A percentile compares a stretch with the other conserved stretches of the same genome.
Conservation (phyloP, 2,113 vertebrate genomes). For the Aegypius monachus region DNA sequence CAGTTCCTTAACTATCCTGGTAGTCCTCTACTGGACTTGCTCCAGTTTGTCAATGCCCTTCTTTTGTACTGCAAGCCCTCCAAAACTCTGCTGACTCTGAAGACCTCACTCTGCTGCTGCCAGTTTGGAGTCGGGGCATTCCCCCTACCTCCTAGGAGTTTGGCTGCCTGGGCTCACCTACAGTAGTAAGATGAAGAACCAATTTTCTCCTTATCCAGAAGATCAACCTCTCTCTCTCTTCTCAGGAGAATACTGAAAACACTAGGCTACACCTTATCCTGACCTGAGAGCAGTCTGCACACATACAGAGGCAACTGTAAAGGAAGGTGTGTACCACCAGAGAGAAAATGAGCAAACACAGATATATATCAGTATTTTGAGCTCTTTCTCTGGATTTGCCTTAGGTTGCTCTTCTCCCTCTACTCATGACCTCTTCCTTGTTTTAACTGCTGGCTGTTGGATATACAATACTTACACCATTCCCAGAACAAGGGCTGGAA, state of each 20-base stretch:
- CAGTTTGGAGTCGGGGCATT: background rate
- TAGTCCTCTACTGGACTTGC: background rate
- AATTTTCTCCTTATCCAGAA: background rate
- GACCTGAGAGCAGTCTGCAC: background rate
- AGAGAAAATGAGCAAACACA: background rate
- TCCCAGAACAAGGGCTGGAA: background rate
- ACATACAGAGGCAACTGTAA: background rate
- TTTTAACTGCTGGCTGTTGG: background rate
- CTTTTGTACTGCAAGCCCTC: background rate
- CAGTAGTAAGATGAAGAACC: background rate
- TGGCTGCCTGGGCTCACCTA: background rate
- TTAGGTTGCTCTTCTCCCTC: background rate
- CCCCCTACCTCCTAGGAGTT: background rate
- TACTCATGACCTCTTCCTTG: background rate
- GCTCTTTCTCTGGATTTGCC: background rate
- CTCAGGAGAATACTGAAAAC: background rate
- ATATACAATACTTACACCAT: background rate
- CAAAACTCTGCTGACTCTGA: background rate
- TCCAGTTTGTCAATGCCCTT: background rate
- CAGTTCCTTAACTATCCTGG: background rate
- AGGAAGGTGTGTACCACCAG: background rate
- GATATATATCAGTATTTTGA: background rate
- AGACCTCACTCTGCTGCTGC: background rate
- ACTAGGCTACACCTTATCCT: background rate
- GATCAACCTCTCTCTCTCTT: background rate